Base-by-base conservation (phyloP, 2,113 vertebrate genomes). In the Calcarius ornatus region DNA sequence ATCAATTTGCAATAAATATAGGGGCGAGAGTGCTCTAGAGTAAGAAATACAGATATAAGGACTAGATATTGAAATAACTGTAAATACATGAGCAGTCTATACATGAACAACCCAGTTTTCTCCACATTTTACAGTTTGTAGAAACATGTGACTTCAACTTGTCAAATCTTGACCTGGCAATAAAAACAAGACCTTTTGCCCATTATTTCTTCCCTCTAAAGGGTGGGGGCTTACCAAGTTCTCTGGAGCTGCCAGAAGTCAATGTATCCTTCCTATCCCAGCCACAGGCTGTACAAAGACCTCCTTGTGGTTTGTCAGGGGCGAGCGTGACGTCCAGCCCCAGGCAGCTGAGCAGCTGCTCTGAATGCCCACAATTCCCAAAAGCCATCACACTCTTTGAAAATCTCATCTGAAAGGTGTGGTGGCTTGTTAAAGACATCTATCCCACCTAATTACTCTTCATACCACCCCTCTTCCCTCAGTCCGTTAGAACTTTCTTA, bases 241-340 rank as follows among this genome's bases (percentile, higher is more conserved):
- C 33, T 42, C 38, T 75, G 40, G 27, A 76, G 51, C 38, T 75
- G 35, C 42, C 5, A 15, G 43, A 51, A 89, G 15, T 37, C 69
- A 78, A 11, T 0, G 1, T 3, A 5, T 23, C 40, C 51, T 65
- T 65, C 22, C 51, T 2, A 9, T 21, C 6, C 6, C 15, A 21
- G 6, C 48, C 7, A 6, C 4, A 5, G 27, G 53, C 27, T 1
- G 30, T 23, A 65, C 59, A 37, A 60, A 84, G 66, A 31, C 12
- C 30, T 50, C 56, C 30, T 54, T 72, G 61, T 15, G 48, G 30
- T 31, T 31, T 47, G 28, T 4, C 45, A 21, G 23, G 21, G 33
- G 14, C 8, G 33, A 1, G 13, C 0, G 0, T 7, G 5, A 51
- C 0, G 0, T 38, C 30, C 3, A 4, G 38, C 27, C 64, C 28